phyloP scores from a whole-genome alignment of 2,797 vertebrate genomes.

The Lepilemur septentrionalis region DNA sequence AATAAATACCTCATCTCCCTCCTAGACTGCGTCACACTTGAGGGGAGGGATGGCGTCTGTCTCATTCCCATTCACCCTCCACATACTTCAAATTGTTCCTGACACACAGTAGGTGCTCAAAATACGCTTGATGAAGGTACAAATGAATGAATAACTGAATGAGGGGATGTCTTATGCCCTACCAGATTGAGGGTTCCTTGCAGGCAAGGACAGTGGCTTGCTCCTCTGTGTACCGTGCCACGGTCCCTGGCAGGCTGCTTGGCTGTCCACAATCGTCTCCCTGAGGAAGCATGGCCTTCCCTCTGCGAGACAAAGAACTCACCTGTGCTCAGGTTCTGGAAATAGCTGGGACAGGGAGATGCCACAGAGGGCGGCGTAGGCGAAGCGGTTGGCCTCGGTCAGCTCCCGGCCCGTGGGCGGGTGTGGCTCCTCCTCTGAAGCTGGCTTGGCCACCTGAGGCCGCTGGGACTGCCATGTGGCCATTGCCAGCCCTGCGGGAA shows the following conservation, averaged over 20 bases:
- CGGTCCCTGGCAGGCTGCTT: neutral
- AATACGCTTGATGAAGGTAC: neutral
- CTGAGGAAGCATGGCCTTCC: neutral
- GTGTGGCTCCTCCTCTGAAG: slow-evolving; percentile 15
- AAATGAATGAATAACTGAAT: neutral
- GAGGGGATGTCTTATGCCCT: neutral
- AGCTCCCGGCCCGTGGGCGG: slow-evolving; percentile 82
- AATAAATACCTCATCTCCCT: neutral
- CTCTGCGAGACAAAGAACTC: neutral
- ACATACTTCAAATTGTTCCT: neutral
- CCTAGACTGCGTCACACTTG: neutral
- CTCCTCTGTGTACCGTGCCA: neutral
- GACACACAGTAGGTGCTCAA: neutral
- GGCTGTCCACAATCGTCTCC: neutral
- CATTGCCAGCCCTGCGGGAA: slow-evolving; percentile 75
- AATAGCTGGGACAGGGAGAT: slow-evolving; percentile 91
- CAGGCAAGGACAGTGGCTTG: neutral
- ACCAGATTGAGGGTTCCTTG: neutral
- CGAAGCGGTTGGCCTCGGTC: slow-evolving; percentile 90
- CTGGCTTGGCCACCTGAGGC: slow-evolving; percentile 16
- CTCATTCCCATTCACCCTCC: neutral
- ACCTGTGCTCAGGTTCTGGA: slow-evolving; percentile 91
- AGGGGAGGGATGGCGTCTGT: neutral
- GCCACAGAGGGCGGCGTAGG: slow-evolving; percentile 90
- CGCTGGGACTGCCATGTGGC: neutral